Base-by-base conservation (phyloP, 92 coral and sea anemone genomes). In the Umimayanthus chanpuru region DNA sequence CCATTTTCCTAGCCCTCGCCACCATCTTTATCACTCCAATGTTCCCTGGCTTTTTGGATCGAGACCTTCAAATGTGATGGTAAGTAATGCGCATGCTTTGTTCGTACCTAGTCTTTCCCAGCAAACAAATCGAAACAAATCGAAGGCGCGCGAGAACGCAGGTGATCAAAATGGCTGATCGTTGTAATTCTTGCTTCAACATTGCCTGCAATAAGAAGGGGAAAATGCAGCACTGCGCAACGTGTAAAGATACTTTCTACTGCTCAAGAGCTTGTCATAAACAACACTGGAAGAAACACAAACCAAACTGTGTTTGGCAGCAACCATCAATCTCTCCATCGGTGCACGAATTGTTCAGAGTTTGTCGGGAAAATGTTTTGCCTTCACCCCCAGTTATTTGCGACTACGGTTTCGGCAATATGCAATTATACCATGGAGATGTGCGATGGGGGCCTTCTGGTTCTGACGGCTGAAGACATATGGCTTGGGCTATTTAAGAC, bases 331-430 rank as follows among this genome's bases (percentile, higher is more conserved):
- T 84, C 39, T 76, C 58, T 6, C 55, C 88, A 0, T 68, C 88
- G 1, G 29, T 91, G 9, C 91, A 91, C 75, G 73, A 88, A 5
- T 29, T 91, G 49, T 55, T 68, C 23, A 23, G 14, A 0, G 80
- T 65, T 1, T 88, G 91, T 29, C 2, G 3, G 18, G 3, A 0
- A 0, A 86, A 91, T 70, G 15, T 32, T 14, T 77, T 70, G 4
- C 92, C 94, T n/a, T 11, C 26, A 10, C 29, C 26, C 6, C 15
- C 86, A 5, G 86, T 66, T 8, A 78, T 81, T 53, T 43, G 43
- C n/a, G 92, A 89, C 26, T 91, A 83, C 85, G 94, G 94, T 40
- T 91, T 91, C 80, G 89, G 49, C 23, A 91, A 79, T 38, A 15
- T 91, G 82, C 76, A 56, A 4, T 38, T 56, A 23, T 78, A 91